These are phyloP conservation scores for Mixornis gularis DNA, from an alignment of 2,113 vertebrate genomes.

Conservation along the genomic window DNA sequence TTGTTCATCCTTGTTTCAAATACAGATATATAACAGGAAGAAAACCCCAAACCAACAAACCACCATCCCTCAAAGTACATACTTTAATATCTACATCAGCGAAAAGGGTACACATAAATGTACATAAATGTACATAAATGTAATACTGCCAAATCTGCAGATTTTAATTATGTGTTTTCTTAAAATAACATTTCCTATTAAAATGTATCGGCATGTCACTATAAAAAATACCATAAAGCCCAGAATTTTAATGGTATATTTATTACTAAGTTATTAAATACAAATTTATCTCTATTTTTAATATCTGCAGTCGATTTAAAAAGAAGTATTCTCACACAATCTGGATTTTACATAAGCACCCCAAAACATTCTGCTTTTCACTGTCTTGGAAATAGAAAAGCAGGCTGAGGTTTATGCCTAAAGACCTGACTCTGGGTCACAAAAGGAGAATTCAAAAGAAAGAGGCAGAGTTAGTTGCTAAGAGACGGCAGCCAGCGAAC, in stretches of 20 bases:
- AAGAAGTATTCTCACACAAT: background rate
- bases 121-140: background rate
- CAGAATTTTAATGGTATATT: background rate
- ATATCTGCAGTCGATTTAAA: background rate
- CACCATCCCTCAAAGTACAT: fast-evolving
- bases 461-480: constrained; percentile 68
- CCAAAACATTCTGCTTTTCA: constrained; percentile 37
- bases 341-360: background rate
- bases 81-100: background rate
- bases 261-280: background rate
- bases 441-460: constrained; percentile 59
- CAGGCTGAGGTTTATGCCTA: constrained; percentile 15
- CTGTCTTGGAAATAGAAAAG: constrained; percentile 43
- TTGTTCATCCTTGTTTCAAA: constrained; percentile 2
- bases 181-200: background rate
- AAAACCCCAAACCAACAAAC: background rate
- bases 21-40: background rate
- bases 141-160: background rate
- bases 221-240: background rate
- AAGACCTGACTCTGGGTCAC: constrained; percentile 47
- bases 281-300: background rate
- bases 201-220: background rate
- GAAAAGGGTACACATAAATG: background rate
- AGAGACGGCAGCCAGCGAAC: constrained; percentile 54
- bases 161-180: background rate